Evolutionary conservation across 1,140 invertebrate species (phyloP).

Genomic region (Drosophila lini): DNA sequence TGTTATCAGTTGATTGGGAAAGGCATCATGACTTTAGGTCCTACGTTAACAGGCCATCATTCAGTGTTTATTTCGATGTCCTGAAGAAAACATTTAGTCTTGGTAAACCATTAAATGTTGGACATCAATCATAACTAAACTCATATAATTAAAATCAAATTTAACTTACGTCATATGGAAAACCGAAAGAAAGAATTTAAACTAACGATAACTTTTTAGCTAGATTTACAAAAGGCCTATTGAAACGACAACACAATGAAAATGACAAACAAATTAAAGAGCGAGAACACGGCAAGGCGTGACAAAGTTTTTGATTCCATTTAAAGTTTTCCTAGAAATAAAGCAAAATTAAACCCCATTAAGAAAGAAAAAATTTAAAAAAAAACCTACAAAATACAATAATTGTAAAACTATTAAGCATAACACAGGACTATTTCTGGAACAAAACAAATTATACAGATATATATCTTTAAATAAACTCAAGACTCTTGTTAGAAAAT

Average conservation of each 20-base stretch:
- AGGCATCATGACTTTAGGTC: conserved; percentile 4
- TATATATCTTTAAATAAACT: conserved; percentile 81
- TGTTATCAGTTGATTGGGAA: conserved; percentile 6
- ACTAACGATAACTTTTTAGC: conserved; percentile 72
- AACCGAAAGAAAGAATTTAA: conserved; percentile 75
- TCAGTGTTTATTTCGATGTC: conserved; percentile 6
- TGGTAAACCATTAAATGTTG: conserved; percentile 4
- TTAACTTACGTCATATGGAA: conserved; percentile 48
- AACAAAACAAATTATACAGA: conserved; percentile 72
- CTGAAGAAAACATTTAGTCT: neutral
- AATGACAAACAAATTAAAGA: conserved; percentile 34
- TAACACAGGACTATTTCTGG: conserved; percentile 77
- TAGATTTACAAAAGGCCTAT: conserved; percentile 66
- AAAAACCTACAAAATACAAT: conserved; percentile 71
- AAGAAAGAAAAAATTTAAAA: conserved; percentile 13
- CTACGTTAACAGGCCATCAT: conserved; percentile 12
- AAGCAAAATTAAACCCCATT: conserved; percentile 41
- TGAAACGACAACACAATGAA: conserved; percentile 25
- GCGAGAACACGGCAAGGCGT: conserved; percentile 40
- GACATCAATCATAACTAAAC: conserved; percentile 27
- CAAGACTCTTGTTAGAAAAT: conserved; percentile 81
- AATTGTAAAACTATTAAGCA: conserved; percentile 72
- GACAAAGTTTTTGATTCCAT: conserved; percentile 74
- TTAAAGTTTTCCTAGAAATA: conserved; percentile 74
- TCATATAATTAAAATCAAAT: conserved; percentile 31